phyloP scores from a whole-genome alignment of 2,113 vertebrate species.

The Tetrax tetrax region DNA sequence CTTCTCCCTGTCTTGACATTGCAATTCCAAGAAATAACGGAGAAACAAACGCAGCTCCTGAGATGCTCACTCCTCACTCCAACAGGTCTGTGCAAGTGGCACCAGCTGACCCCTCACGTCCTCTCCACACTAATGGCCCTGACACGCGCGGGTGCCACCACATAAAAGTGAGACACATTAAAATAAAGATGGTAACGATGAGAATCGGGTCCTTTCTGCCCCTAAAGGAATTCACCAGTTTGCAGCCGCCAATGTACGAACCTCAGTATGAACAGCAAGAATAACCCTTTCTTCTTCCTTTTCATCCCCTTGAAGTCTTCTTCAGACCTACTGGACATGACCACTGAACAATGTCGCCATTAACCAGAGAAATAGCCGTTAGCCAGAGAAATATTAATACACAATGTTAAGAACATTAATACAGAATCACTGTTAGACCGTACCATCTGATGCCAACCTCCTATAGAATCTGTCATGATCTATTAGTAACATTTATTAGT shows the following conservation, averaged over 20 bases:
- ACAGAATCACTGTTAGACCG: neutral
- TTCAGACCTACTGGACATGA: neutral
- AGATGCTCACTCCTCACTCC: neutral
- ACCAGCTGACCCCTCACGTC: neutral
- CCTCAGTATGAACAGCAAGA: neutral
- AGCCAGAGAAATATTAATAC: neutral
- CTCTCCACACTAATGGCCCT: neutral
- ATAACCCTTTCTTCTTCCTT: neutral
- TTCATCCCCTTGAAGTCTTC: neutral
- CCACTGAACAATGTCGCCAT: neutral
- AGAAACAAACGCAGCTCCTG: neutral
- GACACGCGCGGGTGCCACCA: neutral
- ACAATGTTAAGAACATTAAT: neutral
- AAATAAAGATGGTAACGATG: fast-evolving
- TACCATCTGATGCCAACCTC: neutral
- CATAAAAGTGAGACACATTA: fast-evolving
- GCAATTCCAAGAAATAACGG: neutral
- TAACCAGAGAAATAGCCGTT: neutral
- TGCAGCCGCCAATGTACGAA: neutral
- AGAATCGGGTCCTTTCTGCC: fast-evolving
- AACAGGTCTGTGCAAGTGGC: fast-evolving
- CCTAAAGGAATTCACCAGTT: neutral
- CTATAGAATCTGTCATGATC: neutral
- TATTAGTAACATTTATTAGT: neutral
- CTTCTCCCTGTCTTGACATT: neutral